Base-by-base conservation (phyloP, 2,113 vertebrate genomes). In the Caretta caretta region DNA sequence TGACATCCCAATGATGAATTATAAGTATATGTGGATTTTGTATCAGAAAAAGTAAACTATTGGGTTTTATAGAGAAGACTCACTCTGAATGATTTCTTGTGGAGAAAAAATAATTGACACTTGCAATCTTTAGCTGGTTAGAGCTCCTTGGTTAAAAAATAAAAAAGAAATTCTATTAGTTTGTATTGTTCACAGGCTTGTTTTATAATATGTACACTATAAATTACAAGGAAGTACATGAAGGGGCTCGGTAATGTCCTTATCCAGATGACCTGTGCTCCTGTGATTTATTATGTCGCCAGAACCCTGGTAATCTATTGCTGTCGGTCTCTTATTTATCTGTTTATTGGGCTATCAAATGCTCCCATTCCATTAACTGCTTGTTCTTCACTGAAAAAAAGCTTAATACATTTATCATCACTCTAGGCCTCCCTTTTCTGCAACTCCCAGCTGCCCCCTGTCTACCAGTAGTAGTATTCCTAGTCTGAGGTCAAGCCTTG, bases 281-380 rank as follows among this genome's bases (percentile, higher is more conserved):
- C 86, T 25, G 10, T n/a, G 65, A 88, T 92, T 75, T 95, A 94
- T 94, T 79, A 35, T 24, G 29, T 87, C 86, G 87, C 88, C 29
- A 62, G 83, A 93, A 91, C 35, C 50, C 46, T 38, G 62, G 86
- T 91, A 86, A 92, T 93, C 86, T 88, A 8, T 88, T 93, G 81
- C 72, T 93, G 87, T 27, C 57, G 88, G 75, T 90, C 81, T 95
- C 81, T 90, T 94, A 94, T 92, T 93, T 94, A 87, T 93, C 88
- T 94, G 72, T 93, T 75, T 94, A 50, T 53, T 90, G 75, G 86
- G 20, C 79, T 90, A 94, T 84, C 89, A 92, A 42, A 90, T 85
- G 56, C 80, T 91, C 75, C 88, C 49, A 80, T 95, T 94, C 91
- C 90, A 92, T 90, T 90, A 95, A 93, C 56, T 81, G 86, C 53